Evolutionary conservation across 2,113 vertebrate genomes (phyloP).

Genomic region (Panthera leo): DNA sequence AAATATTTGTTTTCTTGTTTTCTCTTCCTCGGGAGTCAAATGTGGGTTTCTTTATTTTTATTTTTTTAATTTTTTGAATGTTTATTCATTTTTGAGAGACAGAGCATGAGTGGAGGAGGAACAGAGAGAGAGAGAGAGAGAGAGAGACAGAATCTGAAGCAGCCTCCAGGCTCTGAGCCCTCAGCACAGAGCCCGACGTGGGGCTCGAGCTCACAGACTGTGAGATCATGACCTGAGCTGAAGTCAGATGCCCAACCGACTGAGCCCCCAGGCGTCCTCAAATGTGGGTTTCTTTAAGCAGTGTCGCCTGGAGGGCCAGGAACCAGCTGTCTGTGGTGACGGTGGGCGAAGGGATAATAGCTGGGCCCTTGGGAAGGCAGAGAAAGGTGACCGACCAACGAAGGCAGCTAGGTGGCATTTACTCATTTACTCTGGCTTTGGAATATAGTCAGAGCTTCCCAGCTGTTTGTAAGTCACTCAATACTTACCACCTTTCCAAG

Average conservation of each 20-base stretch:
- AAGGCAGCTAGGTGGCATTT: background rate
- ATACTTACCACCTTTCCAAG: background rate
- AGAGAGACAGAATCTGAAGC: too few relatives aligned
- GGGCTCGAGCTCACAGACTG: too few relatives aligned
- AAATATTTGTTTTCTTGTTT: background rate
- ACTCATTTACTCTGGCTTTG: background rate
- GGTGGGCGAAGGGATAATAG: too few relatives aligned
- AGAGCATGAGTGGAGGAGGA: too few relatives aligned
- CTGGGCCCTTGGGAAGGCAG: background rate
- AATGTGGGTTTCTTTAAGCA: background rate
- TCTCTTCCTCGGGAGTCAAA: background rate
- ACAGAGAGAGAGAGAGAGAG: too few relatives aligned
- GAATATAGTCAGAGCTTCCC: background rate
- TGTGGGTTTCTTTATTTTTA: background rate
- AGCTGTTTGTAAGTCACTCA: background rate
- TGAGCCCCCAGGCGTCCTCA: too few relatives aligned
- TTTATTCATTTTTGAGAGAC: too few relatives aligned
- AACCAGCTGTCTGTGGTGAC: background rate
- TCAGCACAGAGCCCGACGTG: too few relatives aligned
- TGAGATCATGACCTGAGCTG: too few relatives aligned
- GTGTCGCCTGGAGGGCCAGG: background rate
- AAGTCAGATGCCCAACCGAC: too few relatives aligned
- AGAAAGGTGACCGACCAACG: background rate
- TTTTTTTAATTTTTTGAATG: too few relatives aligned
- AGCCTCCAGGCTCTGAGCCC: too few relatives aligned